A percentile compares a stretch with the other conserved stretches of the same genome.
Conservation (phyloP, 2,113 vertebrate species). For the Toxotes jaculatrix region DNA sequence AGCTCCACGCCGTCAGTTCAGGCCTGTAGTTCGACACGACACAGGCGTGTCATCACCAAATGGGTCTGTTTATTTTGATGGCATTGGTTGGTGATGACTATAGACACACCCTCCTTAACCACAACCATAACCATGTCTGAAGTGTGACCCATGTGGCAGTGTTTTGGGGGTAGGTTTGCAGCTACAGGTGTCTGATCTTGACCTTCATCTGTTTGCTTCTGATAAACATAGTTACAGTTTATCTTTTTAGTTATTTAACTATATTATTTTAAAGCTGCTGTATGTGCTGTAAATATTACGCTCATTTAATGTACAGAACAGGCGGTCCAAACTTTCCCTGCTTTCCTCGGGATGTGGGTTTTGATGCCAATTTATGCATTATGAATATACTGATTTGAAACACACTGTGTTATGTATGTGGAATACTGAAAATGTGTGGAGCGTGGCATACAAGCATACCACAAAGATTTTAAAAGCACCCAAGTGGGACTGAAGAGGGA, state of each 20-base stretch:
- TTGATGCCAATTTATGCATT: slow-evolving; percentile 35
- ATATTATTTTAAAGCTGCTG: no score
- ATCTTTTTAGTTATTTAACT: no score
- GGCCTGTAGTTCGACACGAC: slow-evolving; percentile 1
- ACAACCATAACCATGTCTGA: neutral
- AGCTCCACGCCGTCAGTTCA: neutral
- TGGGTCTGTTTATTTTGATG: neutral
- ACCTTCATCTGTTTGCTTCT: no score
- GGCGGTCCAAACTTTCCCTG: neutral
- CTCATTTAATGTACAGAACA: neutral
- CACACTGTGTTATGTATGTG: neutral
- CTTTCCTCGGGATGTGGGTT: slow-evolving; percentile 25
- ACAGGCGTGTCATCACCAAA: neutral
- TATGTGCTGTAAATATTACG: neutral
- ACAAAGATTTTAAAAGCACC: neutral
- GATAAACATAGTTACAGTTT: no score
- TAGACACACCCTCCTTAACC: neutral
- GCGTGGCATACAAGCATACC: neutral
- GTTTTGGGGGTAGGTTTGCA: neutral
- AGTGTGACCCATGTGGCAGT: neutral
- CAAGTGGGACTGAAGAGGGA: neutral
- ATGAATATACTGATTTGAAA: slow-evolving; percentile 21
- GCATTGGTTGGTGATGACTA: neutral
- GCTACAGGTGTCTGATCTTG: neutral
- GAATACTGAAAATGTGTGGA: neutral